Percentiles rank a stretch among this genome's conserved stretches.
Evolutionary conservation across 2,113 vertebrate genomes (phyloP).

Genomic region (Hystrix cristata): DNA sequence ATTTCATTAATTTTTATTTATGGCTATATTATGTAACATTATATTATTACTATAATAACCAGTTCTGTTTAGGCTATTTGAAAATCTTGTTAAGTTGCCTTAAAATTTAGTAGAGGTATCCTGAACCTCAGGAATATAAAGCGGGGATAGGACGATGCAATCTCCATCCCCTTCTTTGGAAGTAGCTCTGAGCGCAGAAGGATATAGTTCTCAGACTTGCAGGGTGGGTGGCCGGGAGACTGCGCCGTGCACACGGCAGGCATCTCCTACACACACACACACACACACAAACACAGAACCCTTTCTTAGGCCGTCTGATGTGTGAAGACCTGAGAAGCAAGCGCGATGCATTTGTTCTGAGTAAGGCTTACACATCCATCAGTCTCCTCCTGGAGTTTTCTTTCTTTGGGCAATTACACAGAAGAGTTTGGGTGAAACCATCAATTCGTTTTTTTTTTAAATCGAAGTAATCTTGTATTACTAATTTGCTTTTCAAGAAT

Average conservation of each 20-base stretch:
- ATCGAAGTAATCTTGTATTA: not conserved
- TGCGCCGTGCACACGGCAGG: not conserved
- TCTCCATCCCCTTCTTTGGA: not conserved
- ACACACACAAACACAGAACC: too few species aligned
- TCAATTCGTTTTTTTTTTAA: not conserved
- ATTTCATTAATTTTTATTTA: not conserved
- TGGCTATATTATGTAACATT: not conserved
- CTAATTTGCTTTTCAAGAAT: not conserved
- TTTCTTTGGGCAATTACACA: not conserved
- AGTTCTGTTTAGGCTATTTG: not conserved
- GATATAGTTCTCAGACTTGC: too few species aligned
- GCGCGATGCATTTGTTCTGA: too few species aligned
- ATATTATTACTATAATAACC: not conserved
- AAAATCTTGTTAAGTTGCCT: not conserved
- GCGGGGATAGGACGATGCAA: too few species aligned
- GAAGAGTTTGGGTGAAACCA: not conserved
- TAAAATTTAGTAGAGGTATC: not conserved
- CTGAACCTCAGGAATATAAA: not conserved
- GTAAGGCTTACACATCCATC: not conserved
- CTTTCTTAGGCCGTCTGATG: too few species aligned
- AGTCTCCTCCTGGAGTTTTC: not conserved
- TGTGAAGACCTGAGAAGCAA: too few species aligned
- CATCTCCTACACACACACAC: too few species aligned
- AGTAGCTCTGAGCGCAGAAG: too few species aligned
- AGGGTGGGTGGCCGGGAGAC: too few species aligned